Conservation (phyloP, 2,888 invertebrate species). For the Cremastobaeus sp. region DNA sequence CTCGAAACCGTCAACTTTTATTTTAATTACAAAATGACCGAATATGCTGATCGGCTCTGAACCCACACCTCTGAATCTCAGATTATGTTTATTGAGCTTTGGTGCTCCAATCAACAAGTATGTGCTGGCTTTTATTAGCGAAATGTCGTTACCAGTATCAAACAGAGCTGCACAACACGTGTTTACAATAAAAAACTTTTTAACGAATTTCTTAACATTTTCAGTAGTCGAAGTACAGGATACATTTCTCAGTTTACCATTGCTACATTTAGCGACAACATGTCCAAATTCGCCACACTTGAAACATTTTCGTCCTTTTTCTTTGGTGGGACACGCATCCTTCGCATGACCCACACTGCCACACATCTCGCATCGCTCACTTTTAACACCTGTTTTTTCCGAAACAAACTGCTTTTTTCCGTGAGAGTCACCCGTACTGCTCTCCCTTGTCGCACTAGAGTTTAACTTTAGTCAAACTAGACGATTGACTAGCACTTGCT, state of each 20-base stretch:
- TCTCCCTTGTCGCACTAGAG: neutral
- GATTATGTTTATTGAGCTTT: neutral
- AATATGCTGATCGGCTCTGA: neutral
- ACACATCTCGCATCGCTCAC: neutral
- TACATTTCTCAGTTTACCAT: too few species aligned
- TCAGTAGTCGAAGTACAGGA: too few species aligned
- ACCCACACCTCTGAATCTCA: constrained; percentile 3
- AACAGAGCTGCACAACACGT: neutral
- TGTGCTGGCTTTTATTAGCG: neutral
- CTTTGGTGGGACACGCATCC: neutral
- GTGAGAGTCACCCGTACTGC: neutral
- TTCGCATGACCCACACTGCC: neutral
- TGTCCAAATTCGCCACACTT: too few species aligned
- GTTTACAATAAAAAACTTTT: neutral
- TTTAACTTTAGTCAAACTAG: neutral
- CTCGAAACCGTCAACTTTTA: neutral
- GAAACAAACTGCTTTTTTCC: neutral
- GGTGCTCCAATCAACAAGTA: constrained; percentile 3
- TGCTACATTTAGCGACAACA: neutral
- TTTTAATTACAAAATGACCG: neutral
- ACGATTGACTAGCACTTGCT: neutral
- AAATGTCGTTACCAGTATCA: constrained; percentile 2
- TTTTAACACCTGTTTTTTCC: neutral
- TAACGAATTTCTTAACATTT: neutral
- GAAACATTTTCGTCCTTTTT: too few species aligned